Evolutionary conservation across 92 coral and sea anemone genomes (phyloP).

Genomic region (Porites evermanni): DNA sequence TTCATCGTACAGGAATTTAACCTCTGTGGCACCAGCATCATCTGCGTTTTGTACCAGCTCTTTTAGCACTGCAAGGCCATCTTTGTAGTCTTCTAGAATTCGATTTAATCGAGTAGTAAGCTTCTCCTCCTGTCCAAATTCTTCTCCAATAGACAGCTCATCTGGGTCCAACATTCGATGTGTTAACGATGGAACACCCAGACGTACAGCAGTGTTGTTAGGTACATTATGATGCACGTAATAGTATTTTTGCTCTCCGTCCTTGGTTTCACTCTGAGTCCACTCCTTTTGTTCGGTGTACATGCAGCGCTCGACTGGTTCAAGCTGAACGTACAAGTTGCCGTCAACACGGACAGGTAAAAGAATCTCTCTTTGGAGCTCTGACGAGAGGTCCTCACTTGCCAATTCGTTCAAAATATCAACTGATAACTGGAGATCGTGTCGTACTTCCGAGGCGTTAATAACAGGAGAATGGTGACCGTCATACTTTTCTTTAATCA

Average conservation of each 20-base stretch:
- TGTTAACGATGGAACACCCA: slow-evolving; percentile 68
- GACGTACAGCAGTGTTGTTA: slow-evolving; percentile 57
- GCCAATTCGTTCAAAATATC: slow-evolving; percentile 52
- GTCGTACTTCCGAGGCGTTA: slow-evolving; percentile 29
- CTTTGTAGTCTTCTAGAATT: slow-evolving; percentile 87
- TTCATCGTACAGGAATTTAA: slow-evolving; percentile 76
- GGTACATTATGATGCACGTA: slow-evolving; percentile 80
- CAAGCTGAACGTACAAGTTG: slow-evolving; percentile 39
- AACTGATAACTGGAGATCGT: slow-evolving; percentile 57
- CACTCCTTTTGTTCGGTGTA: slow-evolving; percentile 81
- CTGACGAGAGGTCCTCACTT: slow-evolving; percentile 13
- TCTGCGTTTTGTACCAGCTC: slow-evolving; percentile 95
- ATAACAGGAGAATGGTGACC: background rate
- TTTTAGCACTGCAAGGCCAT: slow-evolving; percentile 88
- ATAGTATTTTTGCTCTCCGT: slow-evolving; percentile 56
- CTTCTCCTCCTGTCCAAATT: slow-evolving; percentile 83
- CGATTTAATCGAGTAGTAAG: slow-evolving; percentile 77
- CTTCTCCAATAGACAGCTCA: slow-evolving; percentile 74
- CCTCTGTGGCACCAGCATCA: slow-evolving; percentile 92
- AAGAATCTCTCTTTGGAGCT: slow-evolving; percentile 38
- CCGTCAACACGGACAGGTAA: slow-evolving; percentile 56
- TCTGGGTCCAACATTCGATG: slow-evolving; percentile 44
- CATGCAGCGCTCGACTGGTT: slow-evolving; percentile 71
- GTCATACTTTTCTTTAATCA: slow-evolving; percentile 38
- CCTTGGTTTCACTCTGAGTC: slow-evolving; percentile 68